Conservation (phyloP, 2,113 vertebrate genomes). For the Aythya baeri region DNA sequence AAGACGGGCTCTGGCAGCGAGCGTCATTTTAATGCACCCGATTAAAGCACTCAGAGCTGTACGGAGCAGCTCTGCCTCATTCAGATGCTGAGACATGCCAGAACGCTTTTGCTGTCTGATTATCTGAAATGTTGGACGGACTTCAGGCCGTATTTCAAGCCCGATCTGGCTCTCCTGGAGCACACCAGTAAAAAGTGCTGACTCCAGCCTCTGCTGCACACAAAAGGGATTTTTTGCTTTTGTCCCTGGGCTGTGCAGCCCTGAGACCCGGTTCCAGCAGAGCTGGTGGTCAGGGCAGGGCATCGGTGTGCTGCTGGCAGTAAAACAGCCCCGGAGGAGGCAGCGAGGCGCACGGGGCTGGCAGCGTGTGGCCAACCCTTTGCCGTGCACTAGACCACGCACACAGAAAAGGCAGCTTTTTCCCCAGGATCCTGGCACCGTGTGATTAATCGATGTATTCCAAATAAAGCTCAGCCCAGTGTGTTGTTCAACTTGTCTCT, state of each 20-base stretch:
- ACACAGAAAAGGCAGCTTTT: neutral
- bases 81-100: too few species aligned
- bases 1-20: neutral
- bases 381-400: neutral
- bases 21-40: neutral
- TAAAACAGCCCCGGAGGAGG: neutral
- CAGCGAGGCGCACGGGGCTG: rapidly evolving
- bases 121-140: too few species aligned
- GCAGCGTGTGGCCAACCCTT: neutral
- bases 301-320: too few species aligned
- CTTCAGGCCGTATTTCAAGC: too few species aligned
- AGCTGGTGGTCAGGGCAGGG: too few species aligned
- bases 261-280: too few species aligned
- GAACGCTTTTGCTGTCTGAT: too few species aligned
- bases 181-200: too few species aligned
- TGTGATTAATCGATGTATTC: neutral
- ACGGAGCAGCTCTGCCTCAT: rapidly evolving
- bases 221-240: too few species aligned
- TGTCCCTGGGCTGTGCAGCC: too few species aligned
- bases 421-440: neutral
- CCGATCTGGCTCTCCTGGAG: too few species aligned
- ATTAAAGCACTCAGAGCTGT: neutral
- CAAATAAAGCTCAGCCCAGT: neutral
- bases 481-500: neutral
- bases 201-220: too few species aligned